Conservation (phyloP, 2,113 vertebrate species). For the Pseudolaguvia tuberculata region DNA sequence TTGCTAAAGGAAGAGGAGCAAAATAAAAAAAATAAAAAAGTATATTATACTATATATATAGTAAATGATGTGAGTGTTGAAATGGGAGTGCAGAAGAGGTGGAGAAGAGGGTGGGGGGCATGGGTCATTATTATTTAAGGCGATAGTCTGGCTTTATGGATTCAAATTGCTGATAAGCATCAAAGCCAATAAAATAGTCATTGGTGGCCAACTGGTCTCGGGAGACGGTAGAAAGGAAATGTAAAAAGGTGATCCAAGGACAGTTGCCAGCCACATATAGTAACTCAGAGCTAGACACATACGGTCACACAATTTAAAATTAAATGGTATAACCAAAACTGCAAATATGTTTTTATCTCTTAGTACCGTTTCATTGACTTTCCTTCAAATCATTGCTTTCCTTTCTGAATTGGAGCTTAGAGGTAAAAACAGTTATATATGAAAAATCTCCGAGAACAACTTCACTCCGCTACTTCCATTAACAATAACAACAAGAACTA, state of each 20-base stretch:
- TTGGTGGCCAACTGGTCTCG: slow-evolving; percentile 50
- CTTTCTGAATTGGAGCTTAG: too few relatives aligned
- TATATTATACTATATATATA: too few relatives aligned
- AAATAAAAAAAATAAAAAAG: too few relatives aligned
- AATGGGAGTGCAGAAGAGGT: not conserved
- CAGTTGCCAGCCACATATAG: slow-evolving; percentile 57
- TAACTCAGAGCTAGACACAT: slow-evolving; percentile 33
- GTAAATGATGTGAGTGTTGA: not conserved
- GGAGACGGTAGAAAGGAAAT: slow-evolving; percentile 48
- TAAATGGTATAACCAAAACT: not conserved
- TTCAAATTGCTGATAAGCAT: slow-evolving; percentile 57
- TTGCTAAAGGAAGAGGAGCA: too few relatives aligned
- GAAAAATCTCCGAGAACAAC: too few relatives aligned
- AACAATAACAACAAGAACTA: not conserved
- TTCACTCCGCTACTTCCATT: too few relatives aligned
- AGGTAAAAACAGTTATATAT: too few relatives aligned
- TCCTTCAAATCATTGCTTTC: too few relatives aligned
- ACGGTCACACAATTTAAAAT: not conserved
- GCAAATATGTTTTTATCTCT: not conserved
- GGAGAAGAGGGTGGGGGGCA: slow-evolving; percentile 1
- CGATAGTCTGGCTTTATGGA: slow-evolving; percentile 49
- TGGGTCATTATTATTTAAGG: slow-evolving; percentile 39
- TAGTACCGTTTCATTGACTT: too few relatives aligned
- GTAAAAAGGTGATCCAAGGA: slow-evolving; percentile 47
- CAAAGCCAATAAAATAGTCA: slow-evolving; percentile 57